Percentiles rank a stretch among this genome's conserved stretches.
Conservation (phyloP, 2,113 vertebrate genomes). For the Perccottus glenii region DNA sequence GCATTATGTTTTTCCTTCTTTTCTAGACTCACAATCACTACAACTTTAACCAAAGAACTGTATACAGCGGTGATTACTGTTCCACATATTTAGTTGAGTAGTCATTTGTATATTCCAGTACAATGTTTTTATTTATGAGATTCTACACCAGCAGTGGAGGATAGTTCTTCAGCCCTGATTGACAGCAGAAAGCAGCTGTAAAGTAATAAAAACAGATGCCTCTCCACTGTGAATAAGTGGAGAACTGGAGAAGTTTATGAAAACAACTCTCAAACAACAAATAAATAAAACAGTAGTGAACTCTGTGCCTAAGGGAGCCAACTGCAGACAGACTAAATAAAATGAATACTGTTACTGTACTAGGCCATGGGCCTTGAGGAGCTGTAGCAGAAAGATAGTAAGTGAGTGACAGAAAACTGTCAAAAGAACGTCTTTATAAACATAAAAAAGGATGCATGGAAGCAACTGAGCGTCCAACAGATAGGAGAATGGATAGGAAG, state of each 20-base stretch:
- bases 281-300: conserved; percentile 58
- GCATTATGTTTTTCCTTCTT: conserved; percentile 21
- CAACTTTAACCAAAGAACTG: background rate
- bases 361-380: conserved; percentile 18
- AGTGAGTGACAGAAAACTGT: conserved; percentile 47
- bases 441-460: background rate
- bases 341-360: conserved; percentile 45
- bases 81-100: conserved; percentile 11
- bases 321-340: conserved; percentile 40
- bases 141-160: background rate
- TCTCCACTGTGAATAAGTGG: conserved; percentile 37
- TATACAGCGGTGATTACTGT: conserved; percentile 14
- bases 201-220: conserved; percentile 22
- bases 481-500: background rate
- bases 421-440: conserved; percentile 38
- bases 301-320: conserved; percentile 35
- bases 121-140: background rate
- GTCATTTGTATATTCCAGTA: conserved; percentile 21
- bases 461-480: conserved; percentile 5
- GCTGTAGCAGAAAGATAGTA: conserved; percentile 11
- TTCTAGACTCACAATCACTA: conserved; percentile 25
- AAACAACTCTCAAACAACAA: conserved; percentile 51
- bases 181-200: conserved; percentile 21
- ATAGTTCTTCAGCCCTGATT: conserved; percentile 20
- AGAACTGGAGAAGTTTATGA: conserved; percentile 34